Conservation (phyloP, 2,888 invertebrate species). For the Lottia scabra region DNA sequence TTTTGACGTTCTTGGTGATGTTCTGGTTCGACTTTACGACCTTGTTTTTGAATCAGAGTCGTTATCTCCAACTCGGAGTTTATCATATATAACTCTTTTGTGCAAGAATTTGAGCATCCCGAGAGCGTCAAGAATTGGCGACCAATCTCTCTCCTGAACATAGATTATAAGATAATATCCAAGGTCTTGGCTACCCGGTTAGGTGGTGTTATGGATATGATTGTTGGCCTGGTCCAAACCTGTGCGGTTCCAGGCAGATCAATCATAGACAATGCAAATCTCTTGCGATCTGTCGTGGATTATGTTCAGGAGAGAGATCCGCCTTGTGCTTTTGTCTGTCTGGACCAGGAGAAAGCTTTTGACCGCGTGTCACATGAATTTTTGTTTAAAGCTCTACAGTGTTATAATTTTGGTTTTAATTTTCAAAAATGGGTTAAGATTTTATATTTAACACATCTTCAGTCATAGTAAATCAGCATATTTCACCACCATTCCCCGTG, state of each 20-base stretch:
- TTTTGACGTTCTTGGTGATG: constrained; percentile 22
- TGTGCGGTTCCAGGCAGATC: constrained; percentile 35
- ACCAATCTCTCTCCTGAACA: constrained; percentile 40
- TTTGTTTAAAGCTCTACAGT: no score
- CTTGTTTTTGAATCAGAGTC: constrained; percentile 18
- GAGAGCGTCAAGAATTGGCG: constrained; percentile 34
- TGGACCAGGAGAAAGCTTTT: neutral
- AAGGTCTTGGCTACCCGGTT: constrained; percentile 35
- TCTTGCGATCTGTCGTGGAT: constrained; percentile 34
- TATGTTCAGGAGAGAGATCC: constrained; percentile 35
- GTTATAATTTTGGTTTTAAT: no score
- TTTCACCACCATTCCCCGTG: constrained; percentile 28
- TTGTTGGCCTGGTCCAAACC: constrained; percentile 37
- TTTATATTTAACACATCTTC: no score
- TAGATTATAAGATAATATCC: constrained; percentile 39
- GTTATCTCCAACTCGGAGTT: constrained; percentile 20
- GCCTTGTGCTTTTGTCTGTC: constrained; percentile 30
- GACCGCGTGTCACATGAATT: no score
- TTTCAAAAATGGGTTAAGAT: no score
- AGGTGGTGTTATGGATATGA: constrained; percentile 21
- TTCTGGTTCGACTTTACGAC: constrained; percentile 17
- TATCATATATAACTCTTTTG: constrained; percentile 27
- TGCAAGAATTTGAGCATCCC: constrained; percentile 33
- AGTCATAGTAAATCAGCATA: constrained; percentile 4
- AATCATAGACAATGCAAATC: constrained; percentile 39